These are phyloP conservation scores for Rhabdornis inornatus DNA, from an alignment of 2,113 vertebrate species.

Conservation along the genomic window DNA sequence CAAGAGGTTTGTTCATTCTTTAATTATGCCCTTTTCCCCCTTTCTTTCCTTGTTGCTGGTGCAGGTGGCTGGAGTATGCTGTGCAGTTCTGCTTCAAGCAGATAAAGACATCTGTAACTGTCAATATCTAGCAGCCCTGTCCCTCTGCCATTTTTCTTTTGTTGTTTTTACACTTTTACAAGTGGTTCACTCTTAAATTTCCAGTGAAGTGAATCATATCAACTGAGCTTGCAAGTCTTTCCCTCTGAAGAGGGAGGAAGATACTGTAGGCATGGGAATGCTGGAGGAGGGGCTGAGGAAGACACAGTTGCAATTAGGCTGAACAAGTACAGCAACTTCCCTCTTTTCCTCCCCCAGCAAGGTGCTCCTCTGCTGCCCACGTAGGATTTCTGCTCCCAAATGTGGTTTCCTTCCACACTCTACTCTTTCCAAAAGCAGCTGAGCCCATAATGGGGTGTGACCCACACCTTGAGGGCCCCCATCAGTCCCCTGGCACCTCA, in stretches of 20 bases:
- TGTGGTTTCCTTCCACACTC: not conserved
- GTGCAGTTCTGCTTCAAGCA: not conserved
- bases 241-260: not conserved
- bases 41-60: not conserved
- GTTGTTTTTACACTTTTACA: constrained; percentile 26
- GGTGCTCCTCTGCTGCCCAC: rapidly evolving
- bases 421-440: not conserved
- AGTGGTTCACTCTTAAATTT: constrained; percentile 13
- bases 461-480: not conserved
- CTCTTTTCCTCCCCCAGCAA: not conserved
- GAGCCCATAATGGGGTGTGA: not conserved
- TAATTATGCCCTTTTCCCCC: not conserved
- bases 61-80: not conserved
- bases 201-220: not conserved
- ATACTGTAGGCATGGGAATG: rapidly evolving
- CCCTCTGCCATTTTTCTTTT: constrained; percentile 33
- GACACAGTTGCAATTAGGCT: not conserved
- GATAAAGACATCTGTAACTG: constrained; percentile 30
- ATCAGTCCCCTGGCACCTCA: not conserved
- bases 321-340: not conserved
- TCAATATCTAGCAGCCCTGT: not conserved
- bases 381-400: not conserved
- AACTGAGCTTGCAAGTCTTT: not conserved
- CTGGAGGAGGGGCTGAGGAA: not conserved
- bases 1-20: not conserved